These are phyloP conservation scores for Corbicula japonica DNA, from an alignment of 2,888 invertebrate species.

Conservation along the genomic window DNA sequence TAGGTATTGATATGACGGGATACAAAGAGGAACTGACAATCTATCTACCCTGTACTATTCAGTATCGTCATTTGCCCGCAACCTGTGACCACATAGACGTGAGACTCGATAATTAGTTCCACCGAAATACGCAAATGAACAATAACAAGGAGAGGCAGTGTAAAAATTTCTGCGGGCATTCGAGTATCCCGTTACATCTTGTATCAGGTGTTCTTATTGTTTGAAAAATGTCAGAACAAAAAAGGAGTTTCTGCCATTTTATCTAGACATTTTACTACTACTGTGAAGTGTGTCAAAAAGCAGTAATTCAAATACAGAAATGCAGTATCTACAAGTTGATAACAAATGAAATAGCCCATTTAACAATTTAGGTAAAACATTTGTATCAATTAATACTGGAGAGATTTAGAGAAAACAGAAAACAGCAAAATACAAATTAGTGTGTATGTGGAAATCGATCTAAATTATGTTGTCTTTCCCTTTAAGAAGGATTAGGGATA, in stretches of 20 bases:
- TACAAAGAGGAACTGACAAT: constrained; percentile 30
- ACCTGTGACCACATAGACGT: constrained; percentile 41
- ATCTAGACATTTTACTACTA: too few species aligned
- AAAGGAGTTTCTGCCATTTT: constrained; percentile 11
- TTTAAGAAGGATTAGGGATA: too few species aligned
- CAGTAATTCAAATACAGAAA: too few species aligned
- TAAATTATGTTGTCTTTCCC: too few species aligned
- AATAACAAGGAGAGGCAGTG: constrained; percentile 31
- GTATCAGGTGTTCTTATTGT: constrained; percentile 38
- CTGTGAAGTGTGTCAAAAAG: too few species aligned
- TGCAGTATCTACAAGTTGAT: too few species aligned
- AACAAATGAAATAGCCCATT: too few species aligned
- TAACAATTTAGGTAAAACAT: too few species aligned
- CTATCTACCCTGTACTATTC: constrained; percentile 20
- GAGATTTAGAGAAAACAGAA: too few species aligned
- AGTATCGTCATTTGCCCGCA: constrained; percentile 41
- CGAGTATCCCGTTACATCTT: constrained; percentile 23
- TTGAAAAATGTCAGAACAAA: constrained; percentile 20
- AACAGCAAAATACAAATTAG: too few species aligned
- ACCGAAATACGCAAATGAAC: constrained; percentile 24
- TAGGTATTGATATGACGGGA: constrained; percentile 14
- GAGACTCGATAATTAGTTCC: constrained; percentile 43
- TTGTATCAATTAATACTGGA: too few species aligned
- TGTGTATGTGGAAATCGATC: too few species aligned
- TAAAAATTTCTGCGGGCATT: constrained; percentile 36